Evolutionary conservation across 2,888 invertebrate genomes (phyloP).

Genomic region (Plagodis pulveraria): DNA sequence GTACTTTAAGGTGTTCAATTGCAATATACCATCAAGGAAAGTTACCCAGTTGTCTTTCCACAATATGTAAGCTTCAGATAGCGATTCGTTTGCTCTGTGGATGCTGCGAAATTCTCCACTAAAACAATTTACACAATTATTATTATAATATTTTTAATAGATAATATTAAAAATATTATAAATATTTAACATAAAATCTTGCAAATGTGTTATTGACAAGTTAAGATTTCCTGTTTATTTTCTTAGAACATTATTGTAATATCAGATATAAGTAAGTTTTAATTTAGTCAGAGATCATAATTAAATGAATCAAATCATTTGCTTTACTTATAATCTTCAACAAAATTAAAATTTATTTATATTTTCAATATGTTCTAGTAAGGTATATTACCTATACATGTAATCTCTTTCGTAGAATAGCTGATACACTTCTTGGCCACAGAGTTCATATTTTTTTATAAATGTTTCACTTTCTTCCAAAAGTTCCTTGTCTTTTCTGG

Average conservation of each 20-base stretch:
- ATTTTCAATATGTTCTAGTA: no score
- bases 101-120: constrained; percentile 54
- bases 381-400: constrained; percentile 14
- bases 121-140: background rate
- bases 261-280: no score
- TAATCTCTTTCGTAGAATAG: constrained; percentile 15
- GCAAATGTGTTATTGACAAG: no score
- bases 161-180: no score
- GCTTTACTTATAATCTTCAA: no score
- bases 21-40: constrained; percentile 92
- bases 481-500: background rate
- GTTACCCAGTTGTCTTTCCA: constrained; percentile 92
- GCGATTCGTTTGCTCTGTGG: constrained; percentile 28
- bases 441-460: background rate
- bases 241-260: no score
- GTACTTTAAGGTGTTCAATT: constrained; percentile 87
- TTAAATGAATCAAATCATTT: no score
- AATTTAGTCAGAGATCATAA: no score
- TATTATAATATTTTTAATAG: no score
- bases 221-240: no score
- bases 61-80: constrained; percentile 56
- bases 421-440: constrained; percentile 4
- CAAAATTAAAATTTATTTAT: no score
- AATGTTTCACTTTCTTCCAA: background rate
- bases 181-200: no score